Evolutionary conservation across 2,113 vertebrate species (phyloP).

Genomic region (Melanocharis versteri): DNA sequence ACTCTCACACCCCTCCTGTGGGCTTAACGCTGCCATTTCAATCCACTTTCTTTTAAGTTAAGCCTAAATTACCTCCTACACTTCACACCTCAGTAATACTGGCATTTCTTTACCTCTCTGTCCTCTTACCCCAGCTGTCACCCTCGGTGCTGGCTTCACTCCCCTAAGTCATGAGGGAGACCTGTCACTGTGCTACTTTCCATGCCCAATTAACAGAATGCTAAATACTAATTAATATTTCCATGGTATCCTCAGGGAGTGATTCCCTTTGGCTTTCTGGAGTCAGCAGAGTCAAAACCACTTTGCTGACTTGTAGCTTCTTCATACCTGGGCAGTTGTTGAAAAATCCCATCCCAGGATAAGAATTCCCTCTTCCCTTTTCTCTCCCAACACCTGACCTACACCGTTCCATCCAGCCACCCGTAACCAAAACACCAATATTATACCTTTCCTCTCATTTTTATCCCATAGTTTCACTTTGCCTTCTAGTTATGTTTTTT

Average conservation of each 20-base stretch:
- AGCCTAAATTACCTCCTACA: not conserved
- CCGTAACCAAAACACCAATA: not conserved
- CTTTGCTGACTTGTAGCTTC: not conserved
- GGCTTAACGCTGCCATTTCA: not conserved
- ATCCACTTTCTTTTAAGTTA: not conserved
- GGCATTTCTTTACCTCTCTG: not conserved
- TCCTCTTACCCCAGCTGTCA: not conserved
- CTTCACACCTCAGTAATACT: not conserved
- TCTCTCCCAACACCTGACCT: not conserved
- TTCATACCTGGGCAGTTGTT: not conserved
- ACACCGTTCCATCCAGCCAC: not conserved
- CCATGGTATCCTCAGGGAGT: not conserved
- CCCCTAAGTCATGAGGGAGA: not conserved
- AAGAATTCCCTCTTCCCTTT: not conserved
- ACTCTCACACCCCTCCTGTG: not conserved
- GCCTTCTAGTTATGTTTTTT: not conserved
- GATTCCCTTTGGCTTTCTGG: not conserved
- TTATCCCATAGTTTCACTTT: not conserved
- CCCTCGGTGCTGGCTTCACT: not conserved
- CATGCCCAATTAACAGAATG: not conserved
- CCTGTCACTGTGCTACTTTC: not conserved
- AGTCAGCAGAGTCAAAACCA: not conserved
- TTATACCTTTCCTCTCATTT: not conserved
- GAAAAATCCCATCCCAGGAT: not conserved
- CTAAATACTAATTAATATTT: not conserved